phyloP scores from a whole-genome alignment of 2,888 invertebrate genomes.

The Lepidonotus clava region DNA sequence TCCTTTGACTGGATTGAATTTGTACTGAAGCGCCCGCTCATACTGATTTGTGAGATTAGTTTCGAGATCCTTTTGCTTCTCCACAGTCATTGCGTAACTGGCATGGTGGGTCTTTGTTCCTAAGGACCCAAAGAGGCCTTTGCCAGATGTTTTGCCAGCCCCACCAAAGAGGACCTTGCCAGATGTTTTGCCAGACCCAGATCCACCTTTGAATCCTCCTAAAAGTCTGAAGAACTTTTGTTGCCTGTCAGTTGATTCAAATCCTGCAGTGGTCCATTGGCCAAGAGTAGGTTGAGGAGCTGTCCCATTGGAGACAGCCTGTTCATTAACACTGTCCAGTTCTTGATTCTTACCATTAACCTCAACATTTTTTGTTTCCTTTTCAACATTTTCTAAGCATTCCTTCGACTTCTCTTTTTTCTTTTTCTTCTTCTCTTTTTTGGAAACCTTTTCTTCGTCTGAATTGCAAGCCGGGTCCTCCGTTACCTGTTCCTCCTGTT shows the following conservation, averaged over 20 bases:
- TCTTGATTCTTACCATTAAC: background rate
- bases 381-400: background rate
- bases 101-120: background rate
- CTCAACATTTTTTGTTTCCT: background rate
- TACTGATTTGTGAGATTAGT: conserved; percentile 69
- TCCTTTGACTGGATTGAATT: conserved; percentile 65
- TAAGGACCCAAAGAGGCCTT: conserved; percentile 58
- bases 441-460: background rate
- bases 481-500: background rate
- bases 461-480: too few relatives aligned
- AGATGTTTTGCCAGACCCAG: background rate
- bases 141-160: background rate
- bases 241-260: conserved; percentile 68
- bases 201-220: conserved; percentile 70
- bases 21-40: conserved; percentile 68
- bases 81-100: conserved; percentile 66
- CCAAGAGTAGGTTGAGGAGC: too few relatives aligned
- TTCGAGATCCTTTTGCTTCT: conserved; percentile 64
- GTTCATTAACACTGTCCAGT: background rate
- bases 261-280: conserved; percentile 69
- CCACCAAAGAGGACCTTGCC: background rate
- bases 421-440: background rate
- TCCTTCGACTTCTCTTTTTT: background rate
- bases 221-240: conserved; percentile 71
- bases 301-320: background rate